Conservation (phyloP, 2,797 vertebrate genomes). For the Clarias platycephalus region DNA sequence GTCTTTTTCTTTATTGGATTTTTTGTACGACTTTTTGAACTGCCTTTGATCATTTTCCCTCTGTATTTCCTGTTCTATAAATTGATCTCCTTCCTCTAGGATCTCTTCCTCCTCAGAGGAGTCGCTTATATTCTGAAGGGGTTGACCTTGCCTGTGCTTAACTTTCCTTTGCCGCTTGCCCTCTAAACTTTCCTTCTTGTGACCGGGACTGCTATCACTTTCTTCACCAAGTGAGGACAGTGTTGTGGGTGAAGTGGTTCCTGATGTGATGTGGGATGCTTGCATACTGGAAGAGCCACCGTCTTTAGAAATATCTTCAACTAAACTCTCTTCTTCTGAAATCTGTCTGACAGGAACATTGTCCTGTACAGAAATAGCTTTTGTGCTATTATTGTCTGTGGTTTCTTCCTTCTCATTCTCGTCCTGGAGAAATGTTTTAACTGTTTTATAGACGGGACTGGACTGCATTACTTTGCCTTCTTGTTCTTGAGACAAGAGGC, state of each 20-base stretch:
- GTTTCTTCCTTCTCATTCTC: slow-evolving; percentile 33
- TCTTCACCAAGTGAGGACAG: slow-evolving; percentile 97
- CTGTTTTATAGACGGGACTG: slow-evolving; percentile 41
- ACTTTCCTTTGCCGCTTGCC: slow-evolving; percentile 90
- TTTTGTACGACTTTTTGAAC: slow-evolving; percentile 79
- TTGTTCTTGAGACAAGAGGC: slow-evolving; percentile 71
- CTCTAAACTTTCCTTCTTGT: slow-evolving; percentile 84
- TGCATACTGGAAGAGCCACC: slow-evolving; percentile 93
- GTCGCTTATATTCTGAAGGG: slow-evolving; percentile 89
- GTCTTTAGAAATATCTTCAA: slow-evolving; percentile 86
- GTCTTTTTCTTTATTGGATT: slow-evolving; percentile 81
- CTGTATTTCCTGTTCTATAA: slow-evolving; percentile 81
- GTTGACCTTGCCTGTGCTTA: slow-evolving; percentile 86
- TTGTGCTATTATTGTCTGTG: slow-evolving; percentile 81
- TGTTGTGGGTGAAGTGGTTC: slow-evolving; percentile 88
- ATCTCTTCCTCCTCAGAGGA: slow-evolving; percentile 94
- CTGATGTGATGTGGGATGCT: slow-evolving; percentile 90
- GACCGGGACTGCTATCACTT: slow-evolving; percentile 94
- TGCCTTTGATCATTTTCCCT: slow-evolving; percentile 79
- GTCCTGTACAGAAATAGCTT: slow-evolving; percentile 69
- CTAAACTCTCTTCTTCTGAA: slow-evolving; percentile 85
- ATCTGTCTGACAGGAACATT: slow-evolving; percentile 66
- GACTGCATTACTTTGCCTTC: slow-evolving; percentile 70
- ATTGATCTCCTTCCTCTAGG: slow-evolving; percentile 79
- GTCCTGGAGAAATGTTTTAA: slow-evolving; percentile 34